Percentiles rank a stretch among this genome's conserved stretches.
phyloP scores from a whole-genome alignment of 1,140 invertebrate species.

The Drosophila paulistorum region DNA sequence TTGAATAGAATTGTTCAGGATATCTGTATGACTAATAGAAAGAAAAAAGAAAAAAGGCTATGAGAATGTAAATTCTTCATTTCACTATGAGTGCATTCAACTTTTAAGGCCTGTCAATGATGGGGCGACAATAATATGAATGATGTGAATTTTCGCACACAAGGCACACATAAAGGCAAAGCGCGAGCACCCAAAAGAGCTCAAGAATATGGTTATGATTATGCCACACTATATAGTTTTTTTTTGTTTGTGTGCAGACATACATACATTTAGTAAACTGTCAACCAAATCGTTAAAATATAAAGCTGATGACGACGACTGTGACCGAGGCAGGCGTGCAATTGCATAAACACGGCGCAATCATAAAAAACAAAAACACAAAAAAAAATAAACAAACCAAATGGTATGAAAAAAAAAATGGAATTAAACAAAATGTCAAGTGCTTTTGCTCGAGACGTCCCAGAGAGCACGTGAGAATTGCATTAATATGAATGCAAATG shows the following conservation, averaged over 20 bases:
- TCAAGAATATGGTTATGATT: constrained; percentile 72
- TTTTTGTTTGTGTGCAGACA: neutral
- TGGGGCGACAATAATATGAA: constrained; percentile 64
- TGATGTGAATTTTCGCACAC: constrained; percentile 42
- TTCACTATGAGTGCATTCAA: constrained; percentile 38
- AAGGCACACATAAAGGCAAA: constrained; percentile 9
- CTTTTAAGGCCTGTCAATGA: constrained; percentile 66
- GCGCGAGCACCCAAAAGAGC: constrained; percentile 33
- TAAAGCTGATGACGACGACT: constrained; percentile 34
- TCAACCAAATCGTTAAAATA: constrained; percentile 36
- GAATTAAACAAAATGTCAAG: constrained; percentile 76
- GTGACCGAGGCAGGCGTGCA: constrained; percentile 43
- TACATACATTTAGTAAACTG: neutral
- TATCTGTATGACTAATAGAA: too few relatives aligned
- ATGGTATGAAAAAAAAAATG: constrained; percentile 39
- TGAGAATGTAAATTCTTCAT: neutral
- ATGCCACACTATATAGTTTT: constrained; percentile 32
- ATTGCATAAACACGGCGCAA: constrained; percentile 75
- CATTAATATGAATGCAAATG: constrained; percentile 80
- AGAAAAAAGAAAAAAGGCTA: too few relatives aligned
- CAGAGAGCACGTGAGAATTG: constrained; percentile 78
- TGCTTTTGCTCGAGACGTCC: constrained; percentile 19
- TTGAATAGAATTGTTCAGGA: too few relatives aligned
- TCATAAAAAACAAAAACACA: constrained; percentile 47
- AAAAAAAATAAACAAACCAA: neutral